Evolutionary conservation across 2,797 vertebrate species (phyloP), one percentile per base, ranked within the genome.

Genomic region (Pteropus rufus): DNA sequence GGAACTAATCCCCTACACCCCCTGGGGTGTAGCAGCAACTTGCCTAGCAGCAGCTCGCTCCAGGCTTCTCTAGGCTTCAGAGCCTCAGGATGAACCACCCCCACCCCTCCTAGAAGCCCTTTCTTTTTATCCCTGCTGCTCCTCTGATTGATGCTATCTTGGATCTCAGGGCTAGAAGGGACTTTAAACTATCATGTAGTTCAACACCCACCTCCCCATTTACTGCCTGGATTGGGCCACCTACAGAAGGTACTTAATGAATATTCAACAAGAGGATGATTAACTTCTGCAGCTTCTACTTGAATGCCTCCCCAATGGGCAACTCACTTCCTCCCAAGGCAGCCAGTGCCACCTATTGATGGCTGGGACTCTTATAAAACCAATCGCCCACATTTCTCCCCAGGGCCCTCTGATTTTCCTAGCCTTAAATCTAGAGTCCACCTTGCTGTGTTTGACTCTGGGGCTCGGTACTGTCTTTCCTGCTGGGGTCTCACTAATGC

Each of bases 1-100:
- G 52, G 77, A 72, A 73, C 94, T 91, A 86, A 96, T 91, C 86
- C 93, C 80, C 76, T 80, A 10, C 56, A 58, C 29, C 60, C 44
- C 58, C 62, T 44, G 10, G 73, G 93, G 92, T 11, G 52, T 16
- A 49, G 93, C 75, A 69, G 58, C 87, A 23, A 12, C 16, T 41
- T 81, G 60, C 94, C 93, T 87, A n/a, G 76, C 75, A 75, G 60
- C 39, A n/a, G 81, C 96, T 93, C 93, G 92, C 84, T 91, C 91
- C 91, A 29, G 84, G 84, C 93, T 94, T 60, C 58, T 7, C 56
- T 65, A 46, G 70, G 56, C 91, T 86, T 58, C 84, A 23, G 49
- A 76, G 80, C 84, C 79, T 60, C 10, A 24, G 89, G 95, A 56
- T 79, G 85, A 85, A 69, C 75, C 41, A 23, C 39, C 84, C 44